phyloP scores from a whole-genome alignment of 2,113 vertebrate genomes.

The Recurvirostra avosetta region DNA sequence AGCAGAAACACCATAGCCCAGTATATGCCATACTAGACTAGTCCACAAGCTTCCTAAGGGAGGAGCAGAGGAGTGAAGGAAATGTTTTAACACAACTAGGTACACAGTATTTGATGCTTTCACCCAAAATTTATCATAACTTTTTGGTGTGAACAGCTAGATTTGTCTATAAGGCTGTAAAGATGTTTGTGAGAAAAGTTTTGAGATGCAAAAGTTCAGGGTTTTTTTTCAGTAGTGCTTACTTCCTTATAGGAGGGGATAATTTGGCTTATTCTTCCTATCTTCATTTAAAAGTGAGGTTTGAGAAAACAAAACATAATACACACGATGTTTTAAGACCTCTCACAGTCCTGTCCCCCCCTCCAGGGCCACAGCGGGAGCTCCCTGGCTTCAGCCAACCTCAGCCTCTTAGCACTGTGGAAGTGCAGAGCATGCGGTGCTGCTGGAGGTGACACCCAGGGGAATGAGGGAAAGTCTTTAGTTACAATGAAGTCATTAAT shows the following conservation, averaged over 20 bases:
- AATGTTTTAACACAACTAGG: not conserved
- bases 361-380: fast-evolving
- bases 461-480: not conserved
- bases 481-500: not conserved
- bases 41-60: not conserved
- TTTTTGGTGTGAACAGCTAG: not conserved
- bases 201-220: not conserved
- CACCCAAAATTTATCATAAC: not conserved
- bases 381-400: not conserved
- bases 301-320: not conserved
- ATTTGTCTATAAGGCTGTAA: not conserved
- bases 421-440: not conserved
- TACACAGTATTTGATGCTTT: not conserved
- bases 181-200: not conserved
- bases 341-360: not conserved
- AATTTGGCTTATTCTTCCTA: not conserved
- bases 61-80: not conserved
- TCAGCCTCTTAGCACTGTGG: not conserved
- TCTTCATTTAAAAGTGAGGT: not conserved
- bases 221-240: not conserved
- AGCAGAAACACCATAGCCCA: not conserved
- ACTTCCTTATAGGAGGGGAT: not conserved
- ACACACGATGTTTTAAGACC: not conserved
- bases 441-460: not conserved
- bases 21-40: not conserved